Percentiles rank a stretch among this genome's conserved stretches.
phyloP scores from a whole-genome alignment of 2,888 invertebrate species.

The Eupithecia subfuscata region DNA sequence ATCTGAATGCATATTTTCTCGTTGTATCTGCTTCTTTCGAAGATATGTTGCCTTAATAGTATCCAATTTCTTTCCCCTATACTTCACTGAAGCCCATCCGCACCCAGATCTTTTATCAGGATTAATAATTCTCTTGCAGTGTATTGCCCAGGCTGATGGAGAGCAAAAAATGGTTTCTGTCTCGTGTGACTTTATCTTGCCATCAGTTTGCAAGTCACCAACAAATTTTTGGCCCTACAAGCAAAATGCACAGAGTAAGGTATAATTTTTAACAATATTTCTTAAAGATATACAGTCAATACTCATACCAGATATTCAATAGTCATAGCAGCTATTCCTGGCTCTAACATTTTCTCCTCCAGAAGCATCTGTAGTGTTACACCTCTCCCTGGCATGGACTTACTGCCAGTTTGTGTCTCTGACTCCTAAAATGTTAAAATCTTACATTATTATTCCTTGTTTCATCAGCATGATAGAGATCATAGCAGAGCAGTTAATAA shows the following conservation, averaged over 20 bases:
- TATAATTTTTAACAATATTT: background rate
- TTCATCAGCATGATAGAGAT: background rate
- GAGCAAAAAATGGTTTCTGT: slow-evolving; percentile 94
- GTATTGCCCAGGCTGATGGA: slow-evolving; percentile 96
- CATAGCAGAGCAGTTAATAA: background rate
- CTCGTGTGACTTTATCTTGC: slow-evolving; percentile 95
- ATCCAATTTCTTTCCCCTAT: slow-evolving; percentile 93
- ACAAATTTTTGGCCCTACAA: slow-evolving; percentile 93
- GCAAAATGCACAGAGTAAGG: background rate
- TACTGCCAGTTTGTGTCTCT: slow-evolving; percentile 76
- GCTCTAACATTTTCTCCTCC: slow-evolving; percentile 92
- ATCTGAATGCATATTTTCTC: slow-evolving; percentile 82
- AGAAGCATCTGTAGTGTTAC: slow-evolving; percentile 94
- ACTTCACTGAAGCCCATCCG: slow-evolving; percentile 96
- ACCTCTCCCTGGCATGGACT: slow-evolving; percentile 84
- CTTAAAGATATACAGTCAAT: background rate
- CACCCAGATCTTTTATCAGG: slow-evolving; percentile 96
- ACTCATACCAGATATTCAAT: slow-evolving; percentile 93
- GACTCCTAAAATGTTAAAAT: slow-evolving; percentile 66
- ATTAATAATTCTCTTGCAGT: slow-evolving; percentile 95
- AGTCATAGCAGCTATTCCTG: slow-evolving; percentile 93
- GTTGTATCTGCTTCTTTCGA: slow-evolving; percentile 86
- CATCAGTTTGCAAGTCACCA: slow-evolving; percentile 93
- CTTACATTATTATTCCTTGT: background rate
- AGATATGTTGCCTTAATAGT: slow-evolving; percentile 94